Base-by-base conservation (phyloP, 35 echinoderm and acorn worm species). In the Chiridota heheva region DNA sequence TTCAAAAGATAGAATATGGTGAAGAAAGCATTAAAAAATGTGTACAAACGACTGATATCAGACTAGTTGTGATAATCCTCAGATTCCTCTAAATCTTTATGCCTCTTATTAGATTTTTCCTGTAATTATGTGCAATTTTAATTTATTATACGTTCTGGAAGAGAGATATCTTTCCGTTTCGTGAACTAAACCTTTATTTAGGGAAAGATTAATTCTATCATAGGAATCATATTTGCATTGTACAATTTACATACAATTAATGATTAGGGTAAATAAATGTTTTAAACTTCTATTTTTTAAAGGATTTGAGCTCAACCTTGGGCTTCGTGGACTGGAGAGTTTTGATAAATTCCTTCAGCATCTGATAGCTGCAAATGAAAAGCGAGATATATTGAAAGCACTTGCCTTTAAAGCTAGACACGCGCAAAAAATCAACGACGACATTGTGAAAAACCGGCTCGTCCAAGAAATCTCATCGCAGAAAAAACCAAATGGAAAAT, bases 291-390 rank as follows among this genome's bases (percentile, higher is more conserved):
- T 60, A 69, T 75, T 27, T 57, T 37, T 47, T 72, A 24, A 79
- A 97, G 94, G 94, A 10, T 91, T 88, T 70, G 94, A 91, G 41
- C 60, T 97, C 3, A 97, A 97, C 42, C 44, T 89, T 36, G 94
- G 94, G 5, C 60, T 97, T 7, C 71, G 89, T 10, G 84, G 88
- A 29, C 12, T 97, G 26, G 84, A 97, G 51, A 81, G 80, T 57
- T 46, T 97, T 42, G 62, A 81, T 28, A 78, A 77, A 30, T 87
- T 97, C 60, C 79, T 97, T 28, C 39, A 73, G 36, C 58, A 85
- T 31, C 34, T 97, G 8, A 74, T 77, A 2, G 76, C 66, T 5
- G 72, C 88, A 6, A 82, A 91, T 49, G 84, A 33, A 1, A 56
- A 77, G n/a, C 31, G 69, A 2, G 79, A 74, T 22, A 77, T 97